A percentile compares a stretch with the other conserved stretches of the same genome.
These are phyloP conservation scores for Drosophila imparisetae DNA, from an alignment of 2,888 invertebrate genomes.

Conservation along the genomic window DNA sequence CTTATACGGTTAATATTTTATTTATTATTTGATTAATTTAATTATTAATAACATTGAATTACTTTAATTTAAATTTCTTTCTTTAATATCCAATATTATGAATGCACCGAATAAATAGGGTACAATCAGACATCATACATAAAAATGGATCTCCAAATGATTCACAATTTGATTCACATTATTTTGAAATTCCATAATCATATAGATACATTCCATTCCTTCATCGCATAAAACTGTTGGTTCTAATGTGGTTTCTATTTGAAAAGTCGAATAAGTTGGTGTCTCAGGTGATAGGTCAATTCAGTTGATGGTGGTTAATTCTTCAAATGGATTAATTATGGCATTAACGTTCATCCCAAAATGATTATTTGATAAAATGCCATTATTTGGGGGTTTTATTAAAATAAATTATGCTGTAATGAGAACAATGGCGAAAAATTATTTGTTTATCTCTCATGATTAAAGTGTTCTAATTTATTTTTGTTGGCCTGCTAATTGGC, in stretches of 20 bases:
- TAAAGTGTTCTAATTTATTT: not conserved
- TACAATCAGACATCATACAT: constrained; percentile 2
- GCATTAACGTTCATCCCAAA: not conserved
- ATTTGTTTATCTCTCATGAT: constrained; percentile 10
- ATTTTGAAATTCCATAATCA: not conserved
- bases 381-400: not conserved
- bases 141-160: not conserved
- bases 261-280: not conserved
- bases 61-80: not conserved
- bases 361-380: not conserved
- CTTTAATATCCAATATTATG: not conserved
- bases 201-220: not conserved
- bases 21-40: not conserved
- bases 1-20: not conserved
- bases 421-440: too few relatives aligned
- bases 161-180: not conserved
- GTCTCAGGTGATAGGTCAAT: not conserved
- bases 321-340: not conserved
- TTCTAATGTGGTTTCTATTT: not conserved
- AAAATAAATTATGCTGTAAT: not conserved
- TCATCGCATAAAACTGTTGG: constrained; percentile 4
- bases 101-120: constrained; percentile 10
- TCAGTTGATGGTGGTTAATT: not conserved
- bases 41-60: not conserved
- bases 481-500: not conserved